Evolutionary conservation across 2,888 invertebrate species (phyloP), one percentile per base, ranked within the genome.

Genomic region (Chloromyia formosa): DNA sequence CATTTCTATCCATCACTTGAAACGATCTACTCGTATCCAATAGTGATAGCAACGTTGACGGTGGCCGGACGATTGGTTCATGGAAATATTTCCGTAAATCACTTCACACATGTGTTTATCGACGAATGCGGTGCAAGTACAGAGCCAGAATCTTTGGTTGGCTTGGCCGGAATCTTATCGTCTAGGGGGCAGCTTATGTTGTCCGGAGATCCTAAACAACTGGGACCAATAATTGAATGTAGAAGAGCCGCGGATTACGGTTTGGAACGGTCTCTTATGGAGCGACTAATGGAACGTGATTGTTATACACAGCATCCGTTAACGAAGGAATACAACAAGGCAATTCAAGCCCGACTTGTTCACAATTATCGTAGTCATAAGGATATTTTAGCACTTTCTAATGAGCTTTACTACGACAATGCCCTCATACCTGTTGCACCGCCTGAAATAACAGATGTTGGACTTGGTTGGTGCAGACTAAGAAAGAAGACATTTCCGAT

Each of bases 41-140:
- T 93, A 74, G 85, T 93, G 1, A 86, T 93, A 10, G 86, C 88
- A 56, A 93, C 93, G 0, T 86, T 92, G 61, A 83, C 88, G 10
- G 86, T 89, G 56, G 87, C 89, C 22, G 90, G 83, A 0, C 82
- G 81, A 78, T 77, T 84, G 16, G 79, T 75, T 5, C 54, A 54
- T 53, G 62, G 61, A 9, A 12, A 20, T 12, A 78, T 74, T 16
- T 7, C 35, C 18, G 64, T 40, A 9, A 69, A 68, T n/a, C 75
- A 81, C 3, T 92, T 91, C 82, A 87, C 89, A 0, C 91, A 93
- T 81, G 86, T 92, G 9, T 91, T 93, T 81, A 88, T 94, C 61
- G 94, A 94, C 81, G 94, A 94, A 86, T 91, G 91, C 16, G 93
- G 92, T 0, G 93, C 93, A 80, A 89, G 91, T 0, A 88, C 87